Evolutionary conservation across 2,888 invertebrate genomes (phyloP), one percentile per base, ranked within the genome.

Genomic region (Lithophane semibrunnea): DNA sequence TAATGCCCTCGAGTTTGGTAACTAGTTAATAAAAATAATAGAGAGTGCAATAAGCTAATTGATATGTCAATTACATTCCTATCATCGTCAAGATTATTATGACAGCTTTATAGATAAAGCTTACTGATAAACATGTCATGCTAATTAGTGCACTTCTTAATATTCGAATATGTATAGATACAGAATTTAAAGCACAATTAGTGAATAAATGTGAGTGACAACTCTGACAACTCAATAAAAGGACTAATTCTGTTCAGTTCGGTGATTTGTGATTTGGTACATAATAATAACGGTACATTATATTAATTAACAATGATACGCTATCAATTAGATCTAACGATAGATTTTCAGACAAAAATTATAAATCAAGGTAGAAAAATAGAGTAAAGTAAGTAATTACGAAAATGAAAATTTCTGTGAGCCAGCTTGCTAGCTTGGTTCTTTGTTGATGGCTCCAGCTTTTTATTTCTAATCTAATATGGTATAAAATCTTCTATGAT

Each of bases 61-160:
- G 83, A 87, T 87, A 87, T 73, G 88, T 87, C 88, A 87, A 79
- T 86, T 70, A 87, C 76, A 67, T 75, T 75, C 77, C 79, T 79
- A 82, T 83, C 85, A 83, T 80, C 80, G 85, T 87, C 79, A 82
- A 85, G 76, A 85, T 82, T 81, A 87, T 84, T 76, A 76, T 80
- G 85, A 87, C 85, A 79, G 82, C 67, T 77, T 73, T 64, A 73
- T 61, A 80, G 82, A 86, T 86, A 86, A 86, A 82, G 70, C 78
- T 78, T 73, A 83, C 83, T 78, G 86, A 84, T 84, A 84, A 84
- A 82, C 70, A 64, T 86, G 86, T 86, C 83, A 82, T 73, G 44
- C 66, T 84, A 84, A 84, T 84, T 86, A 86, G 83, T 72, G 66
- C 58, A 67, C 61, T 75, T 77, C 72, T 73, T 73, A 82, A 86